Evolutionary conservation across 2,113 vertebrate genomes (phyloP).

Genomic region (Peromyscus polionotus): DNA sequence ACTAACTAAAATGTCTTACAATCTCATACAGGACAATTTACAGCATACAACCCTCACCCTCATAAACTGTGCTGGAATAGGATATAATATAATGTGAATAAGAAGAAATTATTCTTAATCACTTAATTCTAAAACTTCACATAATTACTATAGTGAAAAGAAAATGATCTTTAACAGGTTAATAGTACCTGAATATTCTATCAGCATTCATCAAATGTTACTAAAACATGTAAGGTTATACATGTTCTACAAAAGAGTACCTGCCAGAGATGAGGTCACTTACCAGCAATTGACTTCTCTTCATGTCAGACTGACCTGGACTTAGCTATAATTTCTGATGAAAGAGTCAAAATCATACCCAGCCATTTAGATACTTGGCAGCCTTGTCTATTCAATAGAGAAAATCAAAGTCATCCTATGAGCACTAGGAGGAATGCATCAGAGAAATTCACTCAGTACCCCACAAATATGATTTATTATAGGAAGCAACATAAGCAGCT

Average conservation of each 20-base stretch:
- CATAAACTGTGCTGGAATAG: neutral
- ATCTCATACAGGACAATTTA: slow-evolving; percentile 5
- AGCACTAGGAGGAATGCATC: neutral
- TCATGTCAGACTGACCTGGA: slow-evolving; percentile 68
- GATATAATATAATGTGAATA: slow-evolving; percentile 13
- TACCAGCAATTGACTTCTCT: slow-evolving; percentile 72
- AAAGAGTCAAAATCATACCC: slow-evolving; percentile 65
- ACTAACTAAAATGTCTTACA: slow-evolving; percentile 49
- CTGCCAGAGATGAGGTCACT: slow-evolving; percentile 70
- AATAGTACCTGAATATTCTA: slow-evolving; percentile 63
- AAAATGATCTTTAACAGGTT: slow-evolving; percentile 58
- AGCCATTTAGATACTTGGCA: slow-evolving; percentile 64
- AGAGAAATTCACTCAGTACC: neutral
- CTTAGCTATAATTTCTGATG: slow-evolving; percentile 70
- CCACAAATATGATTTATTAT: neutral
- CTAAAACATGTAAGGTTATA: slow-evolving; percentile 67
- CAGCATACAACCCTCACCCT: neutral
- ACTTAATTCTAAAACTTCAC: slow-evolving; percentile 49
- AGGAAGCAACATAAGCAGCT: neutral
- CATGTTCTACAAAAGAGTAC: slow-evolving; percentile 57
- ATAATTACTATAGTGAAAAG: slow-evolving; percentile 45
- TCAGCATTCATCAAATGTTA: slow-evolving; percentile 58
- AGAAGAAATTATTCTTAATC: slow-evolving; percentile 52
- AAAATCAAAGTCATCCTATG: slow-evolving; percentile 36
- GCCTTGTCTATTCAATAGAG: slow-evolving; percentile 11